A percentile compares a stretch with the other conserved stretches of the same genome.
These are phyloP conservation scores for Cyaniris semiargus DNA, from an alignment of 2,888 invertebrate species.

Conservation along the genomic window DNA sequence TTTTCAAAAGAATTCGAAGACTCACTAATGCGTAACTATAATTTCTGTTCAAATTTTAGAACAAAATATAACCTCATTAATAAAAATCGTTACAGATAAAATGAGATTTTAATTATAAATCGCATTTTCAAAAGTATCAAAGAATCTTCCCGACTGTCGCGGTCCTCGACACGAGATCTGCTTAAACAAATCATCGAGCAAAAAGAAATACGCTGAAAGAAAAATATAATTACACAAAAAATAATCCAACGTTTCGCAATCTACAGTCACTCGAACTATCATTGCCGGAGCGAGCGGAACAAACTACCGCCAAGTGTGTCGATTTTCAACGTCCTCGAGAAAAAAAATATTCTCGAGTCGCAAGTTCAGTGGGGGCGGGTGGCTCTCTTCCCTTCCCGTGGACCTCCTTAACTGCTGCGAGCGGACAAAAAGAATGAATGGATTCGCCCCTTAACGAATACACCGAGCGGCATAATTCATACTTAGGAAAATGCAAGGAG, in stretches of 20 bases:
- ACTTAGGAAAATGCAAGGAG: conserved; percentile 79
- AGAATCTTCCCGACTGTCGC: conserved; percentile 29
- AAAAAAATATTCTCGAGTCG: conserved; percentile 78
- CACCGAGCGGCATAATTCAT: conserved; percentile 81
- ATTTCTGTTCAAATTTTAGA: not conserved
- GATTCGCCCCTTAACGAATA: conserved; percentile 80
- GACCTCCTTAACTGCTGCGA: conserved; percentile 77
- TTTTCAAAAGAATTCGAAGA: not conserved
- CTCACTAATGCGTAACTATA: not conserved
- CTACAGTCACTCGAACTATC: conserved; percentile 75
- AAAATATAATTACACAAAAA: conserved; percentile 55
- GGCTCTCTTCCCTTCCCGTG: conserved; percentile 55
- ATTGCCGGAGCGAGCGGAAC: conserved; percentile 67
- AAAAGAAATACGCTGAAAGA: conserved; percentile 46
- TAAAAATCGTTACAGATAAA: conserved; percentile 21
- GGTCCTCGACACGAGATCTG: conserved; percentile 34
- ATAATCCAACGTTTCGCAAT: conserved; percentile 54
- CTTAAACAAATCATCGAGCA: conserved; percentile 38
- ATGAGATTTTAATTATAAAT: conserved; percentile 18
- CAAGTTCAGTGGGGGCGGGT: conserved; percentile 66
- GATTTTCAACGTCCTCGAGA: conserved; percentile 76
- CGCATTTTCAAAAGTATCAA: conserved; percentile 16
- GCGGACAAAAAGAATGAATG: conserved; percentile 81
- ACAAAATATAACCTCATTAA: conserved; percentile 15
- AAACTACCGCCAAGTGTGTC: conserved; percentile 78